Evolutionary conservation across 2,113 vertebrate genomes (phyloP), one percentile per base, ranked within the genome.

Genomic region (Dicentrarchus labrax): DNA sequence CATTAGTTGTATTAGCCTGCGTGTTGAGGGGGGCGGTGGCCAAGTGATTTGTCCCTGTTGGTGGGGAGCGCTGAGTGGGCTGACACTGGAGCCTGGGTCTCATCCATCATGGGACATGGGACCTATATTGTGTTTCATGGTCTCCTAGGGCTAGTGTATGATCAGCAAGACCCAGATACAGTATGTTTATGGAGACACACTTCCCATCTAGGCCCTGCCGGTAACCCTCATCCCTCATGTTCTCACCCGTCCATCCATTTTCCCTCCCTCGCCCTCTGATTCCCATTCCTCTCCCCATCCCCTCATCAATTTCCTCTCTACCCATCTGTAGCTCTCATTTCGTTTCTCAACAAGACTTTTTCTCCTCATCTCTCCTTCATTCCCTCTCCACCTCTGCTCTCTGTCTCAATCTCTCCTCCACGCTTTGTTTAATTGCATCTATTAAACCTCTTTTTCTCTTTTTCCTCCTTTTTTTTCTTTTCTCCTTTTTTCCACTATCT

Each of bases 61-160:
- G 76, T 76, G 59, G 67, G 56, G 85, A 88, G 74, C 76, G 73
- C 89, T 88, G 90, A 93, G 82, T 91, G 88, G 74, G 89, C 88
- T 89, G 91, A 91, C 89, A 87, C 30, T 15, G 60, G 43, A 69
- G 76, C 78, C 76, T 36, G 12, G 65, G 68, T 65, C 83, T 89
- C 92, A 94, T 95, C 91, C 92, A 95, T 95, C 94, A 94, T 62
- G 8, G 66, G 69, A 71, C 80, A 51, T 77, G 76, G 80, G 75
- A 85, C 81, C 84, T 76, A 84, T 85, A 93, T 92, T 92, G 90
- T 86, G 82, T 87, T 93, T 79, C 39, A 59, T 78, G 60, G 57
- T 91, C 84, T 91, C 90, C 84, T 68, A n/a, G 66, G 88, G 88
- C 82, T 4, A 86, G 39, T 69, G 87, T 90, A 56, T 86, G 91